A percentile compares a stretch with the other conserved stretches of the same genome.
These are phyloP conservation scores for Bombylius discolor DNA, from an alignment of 2,888 invertebrate genomes.

Conservation along the genomic window DNA sequence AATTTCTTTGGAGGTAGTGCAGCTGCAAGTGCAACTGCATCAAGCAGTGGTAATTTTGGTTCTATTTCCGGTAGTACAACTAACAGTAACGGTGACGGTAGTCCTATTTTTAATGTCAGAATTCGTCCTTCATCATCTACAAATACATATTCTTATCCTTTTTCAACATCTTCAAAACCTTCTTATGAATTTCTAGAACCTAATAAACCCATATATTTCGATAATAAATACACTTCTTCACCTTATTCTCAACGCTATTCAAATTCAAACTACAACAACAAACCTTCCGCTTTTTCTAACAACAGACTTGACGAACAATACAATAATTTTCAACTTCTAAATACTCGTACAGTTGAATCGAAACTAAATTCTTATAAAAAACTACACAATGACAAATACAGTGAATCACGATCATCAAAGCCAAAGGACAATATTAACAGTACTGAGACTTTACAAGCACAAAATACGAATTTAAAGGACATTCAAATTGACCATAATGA, in stretches of 20 bases:
- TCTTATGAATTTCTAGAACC: neutral
- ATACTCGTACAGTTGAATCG: neutral
- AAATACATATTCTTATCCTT: neutral
- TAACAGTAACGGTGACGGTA: neutral
- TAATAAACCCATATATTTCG: neutral
- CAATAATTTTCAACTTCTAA: neutral
- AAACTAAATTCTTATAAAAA: neutral
- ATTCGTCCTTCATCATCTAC: neutral
- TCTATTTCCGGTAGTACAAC: neutral
- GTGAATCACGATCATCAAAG: too few relatives aligned
- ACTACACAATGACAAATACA: too few relatives aligned
- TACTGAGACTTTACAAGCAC: neutral
- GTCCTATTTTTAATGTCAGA: conserved; percentile 3
- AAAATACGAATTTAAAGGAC: neutral
- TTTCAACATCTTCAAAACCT: neutral
- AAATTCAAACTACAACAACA: neutral
- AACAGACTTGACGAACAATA: neutral
- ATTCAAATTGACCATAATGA: conserved; percentile 15
- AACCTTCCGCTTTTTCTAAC: neutral
- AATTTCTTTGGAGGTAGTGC: neutral
- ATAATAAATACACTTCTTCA: neutral
- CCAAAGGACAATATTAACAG: neutral
- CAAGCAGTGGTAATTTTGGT: neutral
- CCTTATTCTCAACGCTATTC: neutral
- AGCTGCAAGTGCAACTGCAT: neutral